Conservation (phyloP, 2,888 invertebrate species). For the Epirrita christyi region DNA sequence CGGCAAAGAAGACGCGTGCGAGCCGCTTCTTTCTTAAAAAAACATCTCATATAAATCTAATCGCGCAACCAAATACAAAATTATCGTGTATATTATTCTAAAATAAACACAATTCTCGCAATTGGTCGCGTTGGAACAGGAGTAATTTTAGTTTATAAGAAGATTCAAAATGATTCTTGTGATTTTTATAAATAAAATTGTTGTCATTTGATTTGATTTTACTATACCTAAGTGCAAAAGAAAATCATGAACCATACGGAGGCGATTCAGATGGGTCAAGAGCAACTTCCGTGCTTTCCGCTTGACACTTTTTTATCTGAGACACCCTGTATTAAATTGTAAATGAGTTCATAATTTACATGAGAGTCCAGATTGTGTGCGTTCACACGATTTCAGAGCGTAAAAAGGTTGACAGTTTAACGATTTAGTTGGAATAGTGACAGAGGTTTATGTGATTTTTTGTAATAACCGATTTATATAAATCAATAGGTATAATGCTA, state of each 20-base stretch:
- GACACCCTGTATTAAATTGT: slow-evolving; percentile 16
- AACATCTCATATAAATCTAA: no score
- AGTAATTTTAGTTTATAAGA: no score
- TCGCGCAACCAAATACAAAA: no score
- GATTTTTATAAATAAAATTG: no score
- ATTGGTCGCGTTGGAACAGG: no score
- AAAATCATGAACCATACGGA: not conserved
- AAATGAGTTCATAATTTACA: slow-evolving; percentile 27
- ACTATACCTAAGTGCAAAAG: no score
- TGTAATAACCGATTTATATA: slow-evolving; percentile 17
- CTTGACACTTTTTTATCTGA: not conserved
- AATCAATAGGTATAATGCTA: not conserved
- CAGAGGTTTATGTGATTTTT: slow-evolving; percentile 10
- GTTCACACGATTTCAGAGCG: slow-evolving; percentile 36
- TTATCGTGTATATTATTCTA: no score
- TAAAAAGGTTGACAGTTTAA: slow-evolving; percentile 33
- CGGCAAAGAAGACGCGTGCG: no score
- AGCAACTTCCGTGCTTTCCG: not conserved
- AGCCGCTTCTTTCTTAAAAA: no score
- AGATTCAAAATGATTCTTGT: no score
- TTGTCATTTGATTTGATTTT: no score
- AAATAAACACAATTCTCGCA: no score
- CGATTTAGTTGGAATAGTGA: slow-evolving; percentile 22
- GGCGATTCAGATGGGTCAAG: not conserved
- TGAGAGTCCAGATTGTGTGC: slow-evolving; percentile 26